Conservation (phyloP, 2,113 vertebrate species). For the Chloebia gouldiae region DNA sequence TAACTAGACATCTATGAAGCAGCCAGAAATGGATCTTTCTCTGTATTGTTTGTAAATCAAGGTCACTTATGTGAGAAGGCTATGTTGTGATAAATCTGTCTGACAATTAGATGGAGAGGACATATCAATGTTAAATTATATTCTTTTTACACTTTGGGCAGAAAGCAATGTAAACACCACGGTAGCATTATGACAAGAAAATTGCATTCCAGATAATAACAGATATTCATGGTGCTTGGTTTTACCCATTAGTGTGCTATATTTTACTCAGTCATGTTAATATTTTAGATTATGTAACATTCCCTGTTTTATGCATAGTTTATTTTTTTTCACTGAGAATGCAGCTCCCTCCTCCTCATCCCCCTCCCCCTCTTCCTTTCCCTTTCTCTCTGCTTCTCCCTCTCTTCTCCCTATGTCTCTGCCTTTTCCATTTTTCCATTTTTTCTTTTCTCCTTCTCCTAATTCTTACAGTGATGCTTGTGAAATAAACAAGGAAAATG, state of each 20-base stretch:
- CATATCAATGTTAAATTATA: constrained; percentile 30
- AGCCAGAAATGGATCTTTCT: constrained; percentile 4
- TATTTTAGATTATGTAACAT: constrained; percentile 52
- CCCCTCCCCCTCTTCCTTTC: not conserved
- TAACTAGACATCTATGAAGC: not conserved
- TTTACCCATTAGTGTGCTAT: constrained; percentile 3
- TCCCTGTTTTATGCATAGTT: not conserved
- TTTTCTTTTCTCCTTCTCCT: not conserved
- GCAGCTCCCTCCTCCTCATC: not conserved
- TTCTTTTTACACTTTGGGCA: constrained; percentile 3
- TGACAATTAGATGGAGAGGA: constrained; percentile 39
- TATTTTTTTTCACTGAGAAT: not conserved
- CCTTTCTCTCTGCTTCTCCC: not conserved
- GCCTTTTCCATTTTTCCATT: not conserved
- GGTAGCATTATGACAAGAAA: constrained; percentile 21
- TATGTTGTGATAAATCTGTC: constrained; percentile 34
- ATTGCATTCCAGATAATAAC: constrained; percentile 6
- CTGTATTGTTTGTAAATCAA: constrained; percentile 30
- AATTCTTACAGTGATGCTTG: not conserved
- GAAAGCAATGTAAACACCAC: constrained; percentile 32
- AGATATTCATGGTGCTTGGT: not conserved
- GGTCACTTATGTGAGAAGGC: constrained; percentile 41
- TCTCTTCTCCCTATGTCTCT: not conserved
- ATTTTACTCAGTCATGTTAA: constrained; percentile 14
- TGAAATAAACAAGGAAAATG: not conserved